These are phyloP conservation scores for Eulemur rubriventer DNA, from an alignment of 2,797 vertebrate genomes.

Conservation along the genomic window DNA sequence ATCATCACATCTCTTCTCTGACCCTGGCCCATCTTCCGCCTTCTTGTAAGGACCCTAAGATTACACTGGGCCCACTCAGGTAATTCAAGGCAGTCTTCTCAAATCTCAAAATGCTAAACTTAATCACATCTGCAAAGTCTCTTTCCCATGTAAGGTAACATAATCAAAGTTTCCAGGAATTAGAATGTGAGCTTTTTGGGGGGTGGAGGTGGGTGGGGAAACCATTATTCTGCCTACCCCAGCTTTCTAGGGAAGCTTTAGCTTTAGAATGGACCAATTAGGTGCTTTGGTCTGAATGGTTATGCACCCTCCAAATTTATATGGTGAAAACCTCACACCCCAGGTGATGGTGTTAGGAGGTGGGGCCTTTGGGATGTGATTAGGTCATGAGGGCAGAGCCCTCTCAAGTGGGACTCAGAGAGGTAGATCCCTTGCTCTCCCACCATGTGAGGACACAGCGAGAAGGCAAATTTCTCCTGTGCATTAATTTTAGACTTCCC, in stretches of 20 bases:
- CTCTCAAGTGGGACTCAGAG: background rate
- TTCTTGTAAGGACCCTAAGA: background rate
- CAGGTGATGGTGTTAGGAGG: background rate
- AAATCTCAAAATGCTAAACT: background rate
- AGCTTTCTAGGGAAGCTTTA: background rate
- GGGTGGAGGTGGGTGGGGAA: no score
- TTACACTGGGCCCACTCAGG: background rate
- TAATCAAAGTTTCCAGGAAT: background rate
- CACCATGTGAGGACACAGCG: background rate
- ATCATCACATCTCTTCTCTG: background rate
- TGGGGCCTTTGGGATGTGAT: background rate
- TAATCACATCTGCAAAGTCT: background rate
- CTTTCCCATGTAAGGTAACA: background rate
- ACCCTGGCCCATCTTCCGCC: background rate
- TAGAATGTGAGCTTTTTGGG: background rate
- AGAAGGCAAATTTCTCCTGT: background rate
- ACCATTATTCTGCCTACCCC: background rate
- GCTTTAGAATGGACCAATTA: background rate
- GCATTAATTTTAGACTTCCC: background rate
- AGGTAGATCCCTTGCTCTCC: background rate
- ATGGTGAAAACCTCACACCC: background rate
- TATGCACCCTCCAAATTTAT: background rate
- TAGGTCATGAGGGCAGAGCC: background rate
- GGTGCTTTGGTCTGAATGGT: background rate
- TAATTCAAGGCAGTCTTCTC: background rate